Evolutionary conservation across 2,113 vertebrate species (phyloP), one percentile per base, ranked within the genome.

Genomic region (Solenodon paradoxus): DNA sequence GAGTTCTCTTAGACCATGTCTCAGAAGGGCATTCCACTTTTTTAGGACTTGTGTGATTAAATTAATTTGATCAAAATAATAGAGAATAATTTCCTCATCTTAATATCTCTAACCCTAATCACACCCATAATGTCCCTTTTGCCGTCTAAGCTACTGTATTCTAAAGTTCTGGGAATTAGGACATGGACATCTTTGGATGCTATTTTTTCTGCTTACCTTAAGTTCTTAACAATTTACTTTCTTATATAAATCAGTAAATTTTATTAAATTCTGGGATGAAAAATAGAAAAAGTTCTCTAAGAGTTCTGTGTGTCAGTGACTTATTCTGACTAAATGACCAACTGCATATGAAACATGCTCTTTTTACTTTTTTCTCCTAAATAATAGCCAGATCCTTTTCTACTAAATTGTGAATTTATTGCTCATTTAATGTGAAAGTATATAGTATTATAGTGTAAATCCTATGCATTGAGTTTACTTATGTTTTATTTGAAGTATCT

Each of bases 311-410:
- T 80, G 1, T 64, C 19, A 17, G 22, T 16, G 16, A 19, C 15
- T 20, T 61, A 0, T 26, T 87, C 20, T 19, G 16, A 79, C 15
- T 86, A n/a, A 45, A 63, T 53, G 51, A 94, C 3, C 16, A 64
- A 20, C 11, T 11, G 4, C 26, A 61, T 0, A 0, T 47, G 30
- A 8, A 55, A 6, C 26, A 24, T 10, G 30, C 2, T 57, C 16
- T 53, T 32, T 63, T 71, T 78, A 20, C 51, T 71, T 22, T 4
- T 63, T 71, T 55, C n/a, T 53, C 78, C 53, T 8, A 51, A 42
- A 24, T 16, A 68, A 24, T 22, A 61, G 2, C 9, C 20, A 66
- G 51, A 82, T 61, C 0, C 1, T 4, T 69, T 61, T 35, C 53
- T 77, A 20, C 19, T 55, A 69, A 57, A 13, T 7, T 26, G 32